phyloP scores from a whole-genome alignment of 1,140 invertebrate genomes.

The Campoletis sonorensis region DNA sequence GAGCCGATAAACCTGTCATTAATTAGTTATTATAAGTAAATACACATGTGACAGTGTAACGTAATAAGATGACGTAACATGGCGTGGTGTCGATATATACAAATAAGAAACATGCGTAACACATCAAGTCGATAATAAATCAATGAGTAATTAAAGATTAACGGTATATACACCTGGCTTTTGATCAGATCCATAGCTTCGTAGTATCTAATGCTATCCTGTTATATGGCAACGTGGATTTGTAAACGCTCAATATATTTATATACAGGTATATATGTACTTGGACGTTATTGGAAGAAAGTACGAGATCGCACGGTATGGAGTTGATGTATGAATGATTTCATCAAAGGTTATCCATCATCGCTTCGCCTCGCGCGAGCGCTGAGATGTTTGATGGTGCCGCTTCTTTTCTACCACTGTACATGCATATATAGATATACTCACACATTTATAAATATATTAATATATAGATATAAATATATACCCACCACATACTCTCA shows the following conservation, averaged over 20 bases:
- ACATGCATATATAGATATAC: neutral
- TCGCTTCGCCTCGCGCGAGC: slow-evolving; percentile 61
- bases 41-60: slow-evolving; percentile 12
- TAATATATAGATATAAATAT: neutral
- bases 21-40: neutral
- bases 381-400: slow-evolving; percentile 67
- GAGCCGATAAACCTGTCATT: neutral
- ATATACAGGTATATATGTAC: neutral
- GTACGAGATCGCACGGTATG: slow-evolving; percentile 22
- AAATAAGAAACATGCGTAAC: slow-evolving; percentile 55
- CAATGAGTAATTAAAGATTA: slow-evolving; percentile 73
- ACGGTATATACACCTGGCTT: slow-evolving; percentile 58
- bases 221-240: neutral
- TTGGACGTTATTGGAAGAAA: slow-evolving; percentile 6
- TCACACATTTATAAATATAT: neutral
- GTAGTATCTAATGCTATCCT: slow-evolving; percentile 22
- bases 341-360: slow-evolving; percentile 71
- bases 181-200: neutral
- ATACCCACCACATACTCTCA: too few relatives aligned
- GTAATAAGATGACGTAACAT: slow-evolving; percentile 23
- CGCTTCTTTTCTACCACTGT: slow-evolving; percentile 50
- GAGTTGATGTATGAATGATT: slow-evolving; percentile 71
- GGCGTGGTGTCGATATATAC: slow-evolving; percentile 46
- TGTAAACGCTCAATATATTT: neutral
- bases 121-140: slow-evolving; percentile 64